Base-by-base conservation (phyloP, 2,888 invertebrate genomes). In the Phanerotoma sp. region DNA sequence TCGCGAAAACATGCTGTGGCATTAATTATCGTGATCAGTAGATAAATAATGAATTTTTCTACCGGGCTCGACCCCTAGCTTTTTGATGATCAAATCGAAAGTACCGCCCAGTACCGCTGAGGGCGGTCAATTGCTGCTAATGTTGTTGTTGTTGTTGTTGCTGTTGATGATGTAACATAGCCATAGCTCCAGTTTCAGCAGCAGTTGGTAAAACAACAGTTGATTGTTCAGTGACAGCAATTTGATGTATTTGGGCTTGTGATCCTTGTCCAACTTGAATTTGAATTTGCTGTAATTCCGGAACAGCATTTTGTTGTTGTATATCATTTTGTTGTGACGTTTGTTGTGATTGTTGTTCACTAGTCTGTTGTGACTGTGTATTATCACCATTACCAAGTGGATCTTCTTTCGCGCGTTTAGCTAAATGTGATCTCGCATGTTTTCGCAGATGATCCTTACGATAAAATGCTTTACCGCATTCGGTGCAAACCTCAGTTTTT, bases 401-500 rank as follows among this genome's bases (percentile, higher is more conserved):
- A 73, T 87, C 87, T 71, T 88, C 89, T 61, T 89, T 87, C 46
- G 87, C 84, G 32, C 89, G 82, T 68, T 87, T 85, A n/a, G 86
- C 84, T 66, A 87, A 82, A 77, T 91, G 91, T 58, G 89, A 89
- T 45, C 89, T 83, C 16, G 88, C 84, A 76, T 91, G 91, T 73
- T 91, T 91, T 68, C 89, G 81, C 46, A 91, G 77, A 75, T 91
- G 91, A 72, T 91, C 91, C 71, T 89, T 90, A 50, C 89, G 82
- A 72, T 89, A 89, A 74, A 88, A 88, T 30, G 88, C 88, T 77
- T 89, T 89, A 38, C 88, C 88, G 67, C 89, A 90, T 71, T 88
- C 86, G 30, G 80, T 82, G 72, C 89, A 90, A 60, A 88, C 85
- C 75, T 91, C 89, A 5, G 88, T 89, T 78, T 91, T 91, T 74